Percentiles rank a stretch among this genome's conserved stretches.
Evolutionary conservation across 2,113 vertebrate genomes (phyloP).

Genomic region (Etheostoma spectabile): DNA sequence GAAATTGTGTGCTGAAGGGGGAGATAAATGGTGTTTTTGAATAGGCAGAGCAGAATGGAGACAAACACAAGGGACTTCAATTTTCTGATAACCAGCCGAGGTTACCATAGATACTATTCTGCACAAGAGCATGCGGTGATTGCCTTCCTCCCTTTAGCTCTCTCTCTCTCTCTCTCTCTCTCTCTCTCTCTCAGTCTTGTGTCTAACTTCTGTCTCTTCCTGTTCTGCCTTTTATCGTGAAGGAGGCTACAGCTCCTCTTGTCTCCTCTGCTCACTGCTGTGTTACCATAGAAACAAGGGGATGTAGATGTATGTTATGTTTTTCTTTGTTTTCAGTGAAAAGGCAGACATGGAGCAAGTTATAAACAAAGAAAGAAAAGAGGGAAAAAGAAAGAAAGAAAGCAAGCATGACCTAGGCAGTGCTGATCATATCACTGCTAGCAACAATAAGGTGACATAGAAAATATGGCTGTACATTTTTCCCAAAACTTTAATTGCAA

Average conservation of each 20-base stretch:
- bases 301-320: slow-evolving; percentile 76
- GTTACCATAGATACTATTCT: slow-evolving; percentile 91
- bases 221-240: slow-evolving; percentile 58
- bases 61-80: slow-evolving; percentile 64
- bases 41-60: slow-evolving; percentile 47
- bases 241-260: slow-evolving; percentile 59
- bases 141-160: slow-evolving; percentile 71
- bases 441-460: neutral
- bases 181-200: slow-evolving; percentile 3
- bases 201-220: slow-evolving; percentile 32
- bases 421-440: neutral
- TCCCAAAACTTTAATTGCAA: no score
- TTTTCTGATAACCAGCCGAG: slow-evolving; percentile 73
- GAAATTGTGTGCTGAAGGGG: slow-evolving; percentile 14
- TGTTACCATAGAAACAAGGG: slow-evolving; percentile 85
- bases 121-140: slow-evolving; percentile 83
- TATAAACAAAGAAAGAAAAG: neutral
- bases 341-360: slow-evolving; percentile 41
- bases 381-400: no score
- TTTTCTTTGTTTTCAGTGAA: slow-evolving; percentile 67
- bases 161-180: no score
- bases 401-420: neutral
- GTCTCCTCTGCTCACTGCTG: slow-evolving; percentile 60
- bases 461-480: no score
- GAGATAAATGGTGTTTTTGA: slow-evolving; percentile 37